Evolutionary conservation across 2,113 vertebrate species (phyloP).

Genomic region (pig (Sus scrofa)): DNA sequence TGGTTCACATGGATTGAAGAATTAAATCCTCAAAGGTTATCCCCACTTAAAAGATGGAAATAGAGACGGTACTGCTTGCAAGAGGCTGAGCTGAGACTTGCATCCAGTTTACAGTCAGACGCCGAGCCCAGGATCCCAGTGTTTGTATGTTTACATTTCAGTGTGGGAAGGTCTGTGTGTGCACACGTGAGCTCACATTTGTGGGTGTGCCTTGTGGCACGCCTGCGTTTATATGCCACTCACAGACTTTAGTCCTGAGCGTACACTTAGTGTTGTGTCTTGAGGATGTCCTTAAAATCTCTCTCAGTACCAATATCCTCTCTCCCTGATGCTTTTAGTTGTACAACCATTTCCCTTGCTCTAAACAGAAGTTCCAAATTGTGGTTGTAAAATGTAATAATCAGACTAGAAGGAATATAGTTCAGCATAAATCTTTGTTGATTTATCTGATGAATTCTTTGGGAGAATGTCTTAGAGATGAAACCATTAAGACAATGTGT

Average conservation of each 20-base stretch:
- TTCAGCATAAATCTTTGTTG: background rate
- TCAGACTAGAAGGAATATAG: background rate
- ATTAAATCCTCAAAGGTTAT: background rate
- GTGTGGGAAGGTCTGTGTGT: background rate
- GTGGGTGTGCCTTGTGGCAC: background rate
- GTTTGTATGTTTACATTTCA: background rate
- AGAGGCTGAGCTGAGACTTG: background rate
- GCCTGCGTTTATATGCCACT: background rate
- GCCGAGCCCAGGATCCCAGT: background rate
- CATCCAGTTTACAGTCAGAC: fast-evolving
- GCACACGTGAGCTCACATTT: background rate
- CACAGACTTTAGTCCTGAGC: background rate
- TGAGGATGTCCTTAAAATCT: background rate
- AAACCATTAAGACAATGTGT: background rate
- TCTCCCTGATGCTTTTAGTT: background rate
- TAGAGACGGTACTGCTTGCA: fast-evolving
- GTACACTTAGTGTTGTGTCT: background rate
- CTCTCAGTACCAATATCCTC: background rate
- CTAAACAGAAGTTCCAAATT: background rate
- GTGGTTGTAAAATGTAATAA: background rate
- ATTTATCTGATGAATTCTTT: background rate
- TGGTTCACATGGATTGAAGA: background rate
- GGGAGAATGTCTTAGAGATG: background rate
- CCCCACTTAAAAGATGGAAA: background rate
- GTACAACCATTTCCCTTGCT: background rate